A percentile compares a stretch with the other conserved stretches of the same genome.
Conservation (phyloP, 1,140 invertebrate genomes). For the Drosophila guanche region DNA sequence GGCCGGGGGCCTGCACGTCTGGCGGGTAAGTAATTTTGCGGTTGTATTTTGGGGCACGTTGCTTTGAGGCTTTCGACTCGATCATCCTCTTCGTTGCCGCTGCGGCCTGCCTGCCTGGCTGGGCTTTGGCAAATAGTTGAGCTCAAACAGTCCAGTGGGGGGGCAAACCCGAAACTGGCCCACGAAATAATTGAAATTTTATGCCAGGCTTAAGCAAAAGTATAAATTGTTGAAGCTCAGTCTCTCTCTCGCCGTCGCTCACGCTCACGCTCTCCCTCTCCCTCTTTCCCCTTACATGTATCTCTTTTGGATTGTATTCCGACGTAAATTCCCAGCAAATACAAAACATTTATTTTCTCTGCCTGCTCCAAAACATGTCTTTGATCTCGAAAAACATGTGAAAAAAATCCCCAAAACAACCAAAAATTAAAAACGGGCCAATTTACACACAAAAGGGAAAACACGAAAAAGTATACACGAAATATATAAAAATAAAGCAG, state of each 20-base stretch:
- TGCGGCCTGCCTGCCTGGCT: constrained; percentile 9
- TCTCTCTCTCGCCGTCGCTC: constrained; percentile 15
- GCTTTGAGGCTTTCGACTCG: constrained; percentile 71
- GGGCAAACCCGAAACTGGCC: not conserved
- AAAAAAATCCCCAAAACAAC: constrained; percentile 25
- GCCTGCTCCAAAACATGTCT: constrained; percentile 69
- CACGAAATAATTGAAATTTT: constrained; percentile 60
- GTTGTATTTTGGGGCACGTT: constrained; percentile 71
- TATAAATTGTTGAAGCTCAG: constrained; percentile 18
- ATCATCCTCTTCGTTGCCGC: constrained; percentile 12
- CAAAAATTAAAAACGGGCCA: constrained; percentile 55
- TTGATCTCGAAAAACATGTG: constrained; percentile 72
- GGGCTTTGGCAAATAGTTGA: constrained; percentile 46
- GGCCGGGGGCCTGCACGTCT: constrained; percentile 39
- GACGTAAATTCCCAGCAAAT: constrained; percentile 70
- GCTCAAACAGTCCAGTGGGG: constrained; percentile 47
- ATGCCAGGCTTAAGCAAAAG: constrained; percentile 27
- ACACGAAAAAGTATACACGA: constrained; percentile 11
- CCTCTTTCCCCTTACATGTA: too few relatives aligned
- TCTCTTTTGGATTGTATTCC: constrained; percentile 34
- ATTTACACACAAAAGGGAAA: constrained; percentile 56
- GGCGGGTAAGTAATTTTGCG: constrained; percentile 75
- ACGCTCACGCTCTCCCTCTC: not conserved
- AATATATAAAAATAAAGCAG: not conserved
- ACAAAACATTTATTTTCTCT: constrained; percentile 40